phyloP scores from a whole-genome alignment of 1,140 invertebrate genomes.

The Coboldia fuscipes region DNA sequence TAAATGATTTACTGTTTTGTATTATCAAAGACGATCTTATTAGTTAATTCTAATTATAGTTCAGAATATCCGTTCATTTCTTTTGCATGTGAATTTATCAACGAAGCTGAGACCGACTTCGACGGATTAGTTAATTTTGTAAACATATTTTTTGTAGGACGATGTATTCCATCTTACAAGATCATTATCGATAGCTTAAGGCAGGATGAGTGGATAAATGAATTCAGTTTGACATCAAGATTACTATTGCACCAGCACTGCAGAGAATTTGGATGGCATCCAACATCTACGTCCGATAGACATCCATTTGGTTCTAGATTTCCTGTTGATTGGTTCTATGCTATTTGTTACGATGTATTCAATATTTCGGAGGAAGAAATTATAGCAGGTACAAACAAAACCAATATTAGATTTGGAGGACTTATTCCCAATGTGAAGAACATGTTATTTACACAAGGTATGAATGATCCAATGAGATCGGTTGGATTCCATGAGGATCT shows the following conservation, averaged over 20 bases:
- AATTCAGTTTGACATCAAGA: too few relatives aligned
- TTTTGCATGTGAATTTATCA: too few relatives aligned
- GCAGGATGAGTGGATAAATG: too few relatives aligned
- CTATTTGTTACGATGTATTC: constrained; percentile 45
- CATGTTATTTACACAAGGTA: constrained; percentile 38
- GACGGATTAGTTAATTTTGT: too few relatives aligned
- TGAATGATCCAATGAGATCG: constrained; percentile 38
- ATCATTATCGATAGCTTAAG: too few relatives aligned
- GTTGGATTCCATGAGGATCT: constrained; percentile 30
- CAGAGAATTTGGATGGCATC: constrained; percentile 65
- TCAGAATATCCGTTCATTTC: too few relatives aligned
- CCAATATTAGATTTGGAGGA: constrained; percentile 36
- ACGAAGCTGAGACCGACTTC: too few relatives aligned
- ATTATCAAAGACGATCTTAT: too few relatives aligned
- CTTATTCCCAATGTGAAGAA: constrained; percentile 29
- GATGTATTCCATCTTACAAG: too few relatives aligned
- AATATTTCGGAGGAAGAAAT: constrained; percentile 25
- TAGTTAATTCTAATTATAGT: too few relatives aligned
- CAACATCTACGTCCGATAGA: constrained; percentile 35
- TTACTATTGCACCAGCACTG: constrained; percentile 75
- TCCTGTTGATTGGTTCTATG: constrained; percentile 30
- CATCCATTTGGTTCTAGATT: constrained; percentile 39
- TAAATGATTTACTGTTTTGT: too few relatives aligned
- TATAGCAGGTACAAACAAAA: constrained; percentile 23
- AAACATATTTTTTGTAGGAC: too few relatives aligned